Percentiles rank a stretch among this genome's conserved stretches.
Conservation (phyloP, 2,797 vertebrate species). For the Oryzias sinensis region DNA sequence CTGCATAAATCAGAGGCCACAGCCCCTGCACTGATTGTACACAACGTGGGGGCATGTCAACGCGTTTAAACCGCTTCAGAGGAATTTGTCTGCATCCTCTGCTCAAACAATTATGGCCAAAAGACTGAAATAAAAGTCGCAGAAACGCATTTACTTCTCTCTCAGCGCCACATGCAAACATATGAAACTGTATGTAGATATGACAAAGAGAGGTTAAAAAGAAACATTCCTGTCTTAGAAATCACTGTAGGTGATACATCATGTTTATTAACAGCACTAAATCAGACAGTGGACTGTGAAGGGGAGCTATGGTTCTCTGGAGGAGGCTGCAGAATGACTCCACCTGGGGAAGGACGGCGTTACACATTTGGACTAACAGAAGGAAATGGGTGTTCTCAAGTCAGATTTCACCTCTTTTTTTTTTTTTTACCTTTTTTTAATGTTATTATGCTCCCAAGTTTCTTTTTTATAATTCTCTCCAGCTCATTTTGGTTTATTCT, state of each 20-base stretch:
- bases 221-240: constrained; percentile 72
- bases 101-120: constrained; percentile 58
- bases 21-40: constrained; percentile 31
- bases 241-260: constrained; percentile 75
- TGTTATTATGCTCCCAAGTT: not conserved
- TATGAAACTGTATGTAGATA: constrained; percentile 52
- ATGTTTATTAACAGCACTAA: constrained; percentile 81
- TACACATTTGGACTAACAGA: constrained; percentile 42
- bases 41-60: constrained; percentile 54
- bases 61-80: constrained; percentile 44
- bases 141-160: constrained; percentile 42
- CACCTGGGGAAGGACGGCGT: constrained; percentile 54
- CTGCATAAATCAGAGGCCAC: constrained; percentile 32
- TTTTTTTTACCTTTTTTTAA: not conserved
- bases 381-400: constrained; percentile 40
- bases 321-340: constrained; percentile 49
- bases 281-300: constrained; percentile 56
- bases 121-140: constrained; percentile 52
- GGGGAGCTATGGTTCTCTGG: constrained; percentile 51
- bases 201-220: constrained; percentile 57
- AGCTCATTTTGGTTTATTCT: constrained; percentile 24
- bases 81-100: constrained; percentile 55
- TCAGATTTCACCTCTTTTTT: constrained; percentile 14
- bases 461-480: constrained; percentile 14
- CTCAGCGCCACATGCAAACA: constrained; percentile 55